A percentile compares a stretch with the other conserved stretches of the same genome.
Evolutionary conservation across 92 coral and sea anemone species (phyloP).

Genomic region (Siderastrea siderea): DNA sequence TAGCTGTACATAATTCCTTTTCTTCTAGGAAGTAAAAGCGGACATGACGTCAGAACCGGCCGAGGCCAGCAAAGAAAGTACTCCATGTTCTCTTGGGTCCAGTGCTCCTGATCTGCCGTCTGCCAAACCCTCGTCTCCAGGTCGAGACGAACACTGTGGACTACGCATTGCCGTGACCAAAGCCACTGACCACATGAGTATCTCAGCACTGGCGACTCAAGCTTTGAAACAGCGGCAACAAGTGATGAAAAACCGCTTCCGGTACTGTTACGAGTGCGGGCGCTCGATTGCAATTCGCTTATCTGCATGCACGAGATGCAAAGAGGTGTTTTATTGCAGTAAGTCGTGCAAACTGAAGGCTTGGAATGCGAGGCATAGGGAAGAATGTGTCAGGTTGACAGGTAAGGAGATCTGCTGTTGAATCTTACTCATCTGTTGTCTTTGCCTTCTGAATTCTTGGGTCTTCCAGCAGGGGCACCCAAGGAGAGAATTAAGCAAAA

Average conservation of each 20-base stretch:
- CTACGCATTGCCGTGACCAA: slow-evolving; percentile 95
- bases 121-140: slow-evolving; percentile 65
- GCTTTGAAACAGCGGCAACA: slow-evolving; percentile 91
- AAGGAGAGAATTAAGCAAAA: no score
- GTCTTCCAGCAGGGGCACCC: no score
- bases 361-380: slow-evolving; percentile 96
- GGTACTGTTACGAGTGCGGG: slow-evolving; percentile 99
- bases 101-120: slow-evolving; percentile 19
- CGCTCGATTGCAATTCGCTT: slow-evolving; percentile 97
- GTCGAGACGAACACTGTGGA: slow-evolving; percentile 95
- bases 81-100: slow-evolving; percentile 24
- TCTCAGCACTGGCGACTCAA: slow-evolving; percentile 92
- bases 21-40: slow-evolving; percentile 15
- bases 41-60: slow-evolving; percentile 3
- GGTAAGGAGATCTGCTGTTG: slow-evolving; percentile 40
- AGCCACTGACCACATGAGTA: slow-evolving; percentile 94
- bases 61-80: slow-evolving; percentile 39
- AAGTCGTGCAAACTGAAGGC: slow-evolving; percentile 96
- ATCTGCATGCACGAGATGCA: slow-evolving; percentile 98
- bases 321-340: slow-evolving; percentile 97
- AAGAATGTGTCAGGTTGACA: slow-evolving; percentile 94
- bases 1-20: neutral
- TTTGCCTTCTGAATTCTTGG: neutral
- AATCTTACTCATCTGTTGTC: neutral
- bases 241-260: slow-evolving; percentile 98